Percentiles rank a stretch among this genome's conserved stretches.
Conservation (phyloP, 2,888 invertebrate genomes). For the Tyria jacobaeae region DNA sequence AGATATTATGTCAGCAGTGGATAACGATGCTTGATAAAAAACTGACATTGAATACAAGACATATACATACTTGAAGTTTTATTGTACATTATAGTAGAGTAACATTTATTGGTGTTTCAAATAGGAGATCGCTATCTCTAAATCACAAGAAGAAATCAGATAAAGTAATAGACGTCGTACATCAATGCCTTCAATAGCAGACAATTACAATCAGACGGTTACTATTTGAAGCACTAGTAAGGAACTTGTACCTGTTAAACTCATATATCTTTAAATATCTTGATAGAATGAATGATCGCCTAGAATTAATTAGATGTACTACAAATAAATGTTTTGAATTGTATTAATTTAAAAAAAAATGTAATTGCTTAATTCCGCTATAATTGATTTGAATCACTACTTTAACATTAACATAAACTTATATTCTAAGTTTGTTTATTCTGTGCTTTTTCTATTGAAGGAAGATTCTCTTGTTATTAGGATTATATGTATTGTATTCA, state of each 20-base stretch:
- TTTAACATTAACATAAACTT: background rate
- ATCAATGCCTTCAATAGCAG: slow-evolving; percentile 19
- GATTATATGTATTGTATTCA: no score
- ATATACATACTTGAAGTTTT: slow-evolving; percentile 4
- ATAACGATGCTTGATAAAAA: no score
- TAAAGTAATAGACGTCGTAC: slow-evolving; percentile 12
- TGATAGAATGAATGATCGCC: background rate
- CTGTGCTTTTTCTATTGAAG: no score
- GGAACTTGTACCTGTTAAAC: slow-evolving; percentile 1
- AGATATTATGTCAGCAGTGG: no score
- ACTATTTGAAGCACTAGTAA: slow-evolving; percentile 16
- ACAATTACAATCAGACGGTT: slow-evolving; percentile 17
- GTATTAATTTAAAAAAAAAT: background rate
- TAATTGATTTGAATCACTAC: background rate
- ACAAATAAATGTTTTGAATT: background rate
- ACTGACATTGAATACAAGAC: no score
- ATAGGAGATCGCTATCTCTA: slow-evolving; percentile 6
- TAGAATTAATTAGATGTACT: background rate
- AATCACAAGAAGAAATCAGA: slow-evolving; percentile 2
- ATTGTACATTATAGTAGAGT: background rate
- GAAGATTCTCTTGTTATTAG: no score
- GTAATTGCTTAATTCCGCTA: background rate
- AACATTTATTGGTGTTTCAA: background rate
- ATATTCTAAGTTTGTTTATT: no score
- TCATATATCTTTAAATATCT: background rate